These are phyloP conservation scores for Macropus fuliginosus DNA, from an alignment of 2,797 vertebrate species.

Conservation along the genomic window DNA sequence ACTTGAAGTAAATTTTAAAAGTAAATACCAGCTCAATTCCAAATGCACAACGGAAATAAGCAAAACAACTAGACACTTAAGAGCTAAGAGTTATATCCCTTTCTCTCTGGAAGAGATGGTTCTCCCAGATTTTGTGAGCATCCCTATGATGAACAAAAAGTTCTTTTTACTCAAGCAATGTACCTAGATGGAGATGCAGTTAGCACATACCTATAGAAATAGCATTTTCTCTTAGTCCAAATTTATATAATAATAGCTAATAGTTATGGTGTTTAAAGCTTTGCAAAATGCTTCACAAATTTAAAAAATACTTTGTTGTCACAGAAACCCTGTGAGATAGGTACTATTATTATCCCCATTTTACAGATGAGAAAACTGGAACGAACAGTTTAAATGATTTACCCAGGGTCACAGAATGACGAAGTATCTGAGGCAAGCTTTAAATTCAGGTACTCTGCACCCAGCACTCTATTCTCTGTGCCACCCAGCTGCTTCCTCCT, in stretches of 20 bases:
- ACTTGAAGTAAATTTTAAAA: constrained; percentile 45
- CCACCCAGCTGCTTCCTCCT: not conserved
- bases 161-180: not conserved
- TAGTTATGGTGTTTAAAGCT: not conserved
- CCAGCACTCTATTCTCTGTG: not conserved
- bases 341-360: not conserved
- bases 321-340: not conserved
- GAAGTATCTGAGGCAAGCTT: not conserved
- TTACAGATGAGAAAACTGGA: not conserved
- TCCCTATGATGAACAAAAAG: not conserved
- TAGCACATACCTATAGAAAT: not conserved
- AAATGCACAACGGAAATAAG: constrained; percentile 13
- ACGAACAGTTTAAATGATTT: not conserved
- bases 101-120: not conserved
- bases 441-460: not conserved
- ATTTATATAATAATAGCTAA: not conserved
- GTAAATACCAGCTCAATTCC: constrained; percentile 44
- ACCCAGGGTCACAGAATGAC: not conserved
- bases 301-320: not conserved
- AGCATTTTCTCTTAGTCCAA: not conserved
- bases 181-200: rapidly evolving
- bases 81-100: not conserved
- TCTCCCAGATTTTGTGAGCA: too few species aligned
- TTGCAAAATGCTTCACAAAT: not conserved
- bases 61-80: not conserved